Base-by-base conservation (phyloP, 2,888 invertebrate genomes). In the Antitype chi region DNA sequence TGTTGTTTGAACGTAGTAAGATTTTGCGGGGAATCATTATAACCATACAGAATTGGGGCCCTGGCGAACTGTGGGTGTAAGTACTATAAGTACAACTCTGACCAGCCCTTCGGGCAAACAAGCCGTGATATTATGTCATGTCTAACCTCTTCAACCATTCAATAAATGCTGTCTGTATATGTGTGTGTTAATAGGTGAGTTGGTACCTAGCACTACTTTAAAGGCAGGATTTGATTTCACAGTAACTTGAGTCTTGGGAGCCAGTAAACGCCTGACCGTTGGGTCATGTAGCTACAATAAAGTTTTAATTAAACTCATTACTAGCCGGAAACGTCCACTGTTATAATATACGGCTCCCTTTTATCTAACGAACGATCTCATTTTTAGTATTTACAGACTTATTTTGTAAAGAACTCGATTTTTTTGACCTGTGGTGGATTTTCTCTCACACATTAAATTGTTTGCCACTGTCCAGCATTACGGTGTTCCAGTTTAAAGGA, bases 301-400 rank as follows among this genome's bases (percentile, higher is more conserved):
- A 86, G 82, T 69, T 76, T 69, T 82, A 82, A 82, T 85, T 75
- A 71, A 68, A 72, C 73, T 72, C 82, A 78, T 86, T 86, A 83
- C 8, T 53, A 64, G 69, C 74, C 78, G 83, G 83, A 84, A 84
- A 74, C 55, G 64, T 63, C 60, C 59, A 71, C 38, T 85, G 68
- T 76, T 85, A 43, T 43, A 32, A 80, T 43, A 23, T 64, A 68
- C 6, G 8, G 47, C 15, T 23, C 17, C 11, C 8, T 76, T 64
- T 82, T 78, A 78, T 78, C 32, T 76, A 70, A 70, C 15, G 13
- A 38, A 67, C 53, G 7, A 32, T 55, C 49, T 20, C 1, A 57
- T 69, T 32, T 81, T 70, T 49, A 8, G 7, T 38, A 11, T 25
- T 9, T 25, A 63, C 0, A 5, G 47, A 15, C 0, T 55, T 25